phyloP scores from a whole-genome alignment of 2,797 vertebrate genomes.

The Nannoperca australis region DNA sequence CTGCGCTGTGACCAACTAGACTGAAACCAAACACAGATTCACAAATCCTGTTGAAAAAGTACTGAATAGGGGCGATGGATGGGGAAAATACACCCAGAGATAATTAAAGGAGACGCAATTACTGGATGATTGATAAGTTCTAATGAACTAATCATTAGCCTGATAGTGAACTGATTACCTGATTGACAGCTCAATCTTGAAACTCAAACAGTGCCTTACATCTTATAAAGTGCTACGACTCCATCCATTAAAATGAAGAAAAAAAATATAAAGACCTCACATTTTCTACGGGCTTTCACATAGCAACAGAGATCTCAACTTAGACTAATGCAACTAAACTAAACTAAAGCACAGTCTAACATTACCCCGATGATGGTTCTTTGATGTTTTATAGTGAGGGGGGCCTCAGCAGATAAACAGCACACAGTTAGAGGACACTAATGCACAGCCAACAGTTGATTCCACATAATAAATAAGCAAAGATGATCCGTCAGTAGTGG shows the following conservation, averaged over 20 bases:
- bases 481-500: slow-evolving; percentile 36
- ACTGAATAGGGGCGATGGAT: slow-evolving; percentile 13
- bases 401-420: slow-evolving; percentile 45
- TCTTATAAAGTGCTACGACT: slow-evolving; percentile 72
- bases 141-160: slow-evolving; percentile 28
- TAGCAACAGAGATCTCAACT: slow-evolving; percentile 34
- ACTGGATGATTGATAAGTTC: slow-evolving; percentile 36
- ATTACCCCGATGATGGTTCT: not conserved
- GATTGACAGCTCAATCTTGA: slow-evolving; percentile 31
- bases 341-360: slow-evolving; percentile 15
- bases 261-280: not conserved
- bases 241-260: slow-evolving; percentile 38
- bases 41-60: slow-evolving; percentile 34
- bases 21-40: slow-evolving; percentile 13
- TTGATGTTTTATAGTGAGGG: slow-evolving; percentile 20
- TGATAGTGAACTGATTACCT: slow-evolving; percentile 32
- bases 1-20: slow-evolving; percentile 34
- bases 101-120: slow-evolving; percentile 14
- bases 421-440: slow-evolving; percentile 27
- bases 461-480: slow-evolving; percentile 69
- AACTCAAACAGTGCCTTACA: slow-evolving; percentile 58
- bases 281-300: slow-evolving; percentile 45
- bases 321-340: slow-evolving; percentile 1
- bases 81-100: slow-evolving; percentile 19
- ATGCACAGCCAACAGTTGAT: slow-evolving; percentile 46